Evolutionary conservation across 1,140 invertebrate species (phyloP).

Genomic region (Tetramorium parvispinum): DNA sequence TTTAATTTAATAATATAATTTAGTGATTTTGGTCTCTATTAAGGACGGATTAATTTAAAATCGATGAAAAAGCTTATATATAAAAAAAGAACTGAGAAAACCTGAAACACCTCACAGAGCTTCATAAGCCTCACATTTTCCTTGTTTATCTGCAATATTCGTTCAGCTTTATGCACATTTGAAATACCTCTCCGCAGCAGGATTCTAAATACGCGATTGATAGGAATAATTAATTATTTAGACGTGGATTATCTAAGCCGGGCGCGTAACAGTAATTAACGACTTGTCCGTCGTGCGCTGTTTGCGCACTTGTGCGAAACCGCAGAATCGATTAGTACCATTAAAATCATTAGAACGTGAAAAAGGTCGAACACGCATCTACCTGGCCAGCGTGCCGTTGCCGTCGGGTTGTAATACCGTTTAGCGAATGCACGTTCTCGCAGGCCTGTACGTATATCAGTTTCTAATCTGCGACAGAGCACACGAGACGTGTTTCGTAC

Average conservation of each 20-base stretch:
- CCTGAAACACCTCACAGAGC: background rate
- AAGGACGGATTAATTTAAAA: background rate
- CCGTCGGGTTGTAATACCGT: constrained; percentile 53
- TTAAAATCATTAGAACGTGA: constrained; percentile 55
- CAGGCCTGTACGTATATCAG: constrained; percentile 47
- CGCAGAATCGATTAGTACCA: constrained; percentile 45
- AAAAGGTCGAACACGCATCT: constrained; percentile 24
- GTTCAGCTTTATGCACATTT: background rate
- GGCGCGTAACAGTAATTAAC: constrained; percentile 50
- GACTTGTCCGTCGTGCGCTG: background rate
- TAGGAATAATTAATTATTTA: constrained; percentile 39
- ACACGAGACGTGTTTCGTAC: constrained; percentile 37
- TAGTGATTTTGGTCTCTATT: background rate
- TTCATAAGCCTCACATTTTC: background rate
- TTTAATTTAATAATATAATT: background rate
- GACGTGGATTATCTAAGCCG: constrained; percentile 20
- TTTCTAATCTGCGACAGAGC: constrained; percentile 57
- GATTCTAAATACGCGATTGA: constrained; percentile 31
- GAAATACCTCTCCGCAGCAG: background rate
- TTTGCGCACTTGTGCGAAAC: constrained; percentile 43
- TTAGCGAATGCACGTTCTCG: constrained; percentile 44
- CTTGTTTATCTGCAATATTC: constrained; percentile 3
- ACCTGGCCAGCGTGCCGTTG: constrained; percentile 35
- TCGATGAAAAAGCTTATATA: background rate
- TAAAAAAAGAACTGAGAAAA: background rate